Evolutionary conservation across 2,888 invertebrate genomes (phyloP).

Genomic region (Ommatoiulus sabulosus): DNA sequence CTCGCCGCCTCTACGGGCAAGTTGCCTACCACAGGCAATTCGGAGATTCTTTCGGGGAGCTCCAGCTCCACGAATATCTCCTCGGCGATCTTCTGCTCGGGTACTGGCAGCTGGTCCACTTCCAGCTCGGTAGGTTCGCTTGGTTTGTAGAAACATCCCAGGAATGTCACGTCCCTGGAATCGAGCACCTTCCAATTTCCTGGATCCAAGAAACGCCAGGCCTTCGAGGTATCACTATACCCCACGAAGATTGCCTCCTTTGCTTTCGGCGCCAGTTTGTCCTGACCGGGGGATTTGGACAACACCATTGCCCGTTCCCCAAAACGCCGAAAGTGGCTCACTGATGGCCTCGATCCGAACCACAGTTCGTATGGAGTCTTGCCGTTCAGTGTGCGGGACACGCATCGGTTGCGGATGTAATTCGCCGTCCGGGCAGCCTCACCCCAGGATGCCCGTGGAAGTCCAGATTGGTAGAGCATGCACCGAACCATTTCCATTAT

Average conservation of each 20-base stretch:
- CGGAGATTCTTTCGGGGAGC: too few species aligned
- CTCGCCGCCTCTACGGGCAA: background rate
- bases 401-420: constrained; percentile 56
- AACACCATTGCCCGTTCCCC: constrained; percentile 28
- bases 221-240: background rate
- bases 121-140: background rate
- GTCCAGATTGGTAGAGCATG: constrained; percentile 54
- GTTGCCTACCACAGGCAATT: background rate
- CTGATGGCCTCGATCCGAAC: constrained; percentile 21
- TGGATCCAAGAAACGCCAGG: background rate
- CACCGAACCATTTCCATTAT: constrained; percentile 57
- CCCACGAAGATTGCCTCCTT: background rate
- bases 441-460: constrained; percentile 59
- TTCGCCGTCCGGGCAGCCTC: constrained; percentile 58
- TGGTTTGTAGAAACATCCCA: background rate
- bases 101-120: background rate
- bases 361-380: constrained; percentile 50
- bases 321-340: constrained; percentile 14
- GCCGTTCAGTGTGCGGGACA: background rate
- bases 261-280: background rate
- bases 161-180: background rate
- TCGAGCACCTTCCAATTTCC: background rate
- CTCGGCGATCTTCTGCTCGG: too few species aligned
- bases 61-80: background rate
- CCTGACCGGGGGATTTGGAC: background rate